These are phyloP conservation scores for Drosophila orena DNA, from an alignment of 1,140 invertebrate genomes.

Conservation along the genomic window DNA sequence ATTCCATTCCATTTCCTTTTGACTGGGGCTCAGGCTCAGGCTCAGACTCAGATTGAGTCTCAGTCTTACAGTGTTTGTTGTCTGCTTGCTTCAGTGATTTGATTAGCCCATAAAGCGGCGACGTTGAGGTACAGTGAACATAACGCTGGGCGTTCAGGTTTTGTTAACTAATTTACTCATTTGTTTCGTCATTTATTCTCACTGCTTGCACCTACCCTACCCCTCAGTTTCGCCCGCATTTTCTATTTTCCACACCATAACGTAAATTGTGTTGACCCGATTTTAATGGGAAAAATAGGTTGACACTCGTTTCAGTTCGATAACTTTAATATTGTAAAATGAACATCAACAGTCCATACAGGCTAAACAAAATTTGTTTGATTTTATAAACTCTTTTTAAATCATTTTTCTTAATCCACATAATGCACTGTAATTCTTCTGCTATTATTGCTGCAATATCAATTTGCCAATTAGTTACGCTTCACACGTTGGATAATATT, in stretches of 20 bases:
- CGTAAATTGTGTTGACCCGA: neutral
- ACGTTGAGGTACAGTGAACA: conserved; percentile 39
- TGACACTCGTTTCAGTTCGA: neutral
- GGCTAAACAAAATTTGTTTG: no score
- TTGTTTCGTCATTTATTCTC: conserved; percentile 41
- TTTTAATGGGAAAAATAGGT: conserved; percentile 1
- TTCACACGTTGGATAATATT: conserved; percentile 41
- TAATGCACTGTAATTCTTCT: conserved; percentile 9
- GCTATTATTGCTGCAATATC: conserved; percentile 43
- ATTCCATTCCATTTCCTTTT: conserved; percentile 4
- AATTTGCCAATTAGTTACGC: conserved; percentile 56
- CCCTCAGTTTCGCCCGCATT: conserved; percentile 26
- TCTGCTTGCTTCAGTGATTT: conserved; percentile 49
- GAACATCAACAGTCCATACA: no score
- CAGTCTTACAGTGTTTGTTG: conserved; percentile 7
- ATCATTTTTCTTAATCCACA: neutral
- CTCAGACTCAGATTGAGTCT: no score
- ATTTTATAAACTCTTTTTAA: no score
- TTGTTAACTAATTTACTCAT: conserved; percentile 33
- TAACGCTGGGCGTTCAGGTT: conserved; percentile 23
- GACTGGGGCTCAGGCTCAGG: no score
- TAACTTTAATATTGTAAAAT: neutral
- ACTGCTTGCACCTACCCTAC: conserved; percentile 14
- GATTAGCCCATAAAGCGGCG: conserved; percentile 45
- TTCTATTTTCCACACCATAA: conserved; percentile 25